Evolutionary conservation across 1,140 invertebrate genomes (phyloP).

Genomic region (Ips typographus): DNA sequence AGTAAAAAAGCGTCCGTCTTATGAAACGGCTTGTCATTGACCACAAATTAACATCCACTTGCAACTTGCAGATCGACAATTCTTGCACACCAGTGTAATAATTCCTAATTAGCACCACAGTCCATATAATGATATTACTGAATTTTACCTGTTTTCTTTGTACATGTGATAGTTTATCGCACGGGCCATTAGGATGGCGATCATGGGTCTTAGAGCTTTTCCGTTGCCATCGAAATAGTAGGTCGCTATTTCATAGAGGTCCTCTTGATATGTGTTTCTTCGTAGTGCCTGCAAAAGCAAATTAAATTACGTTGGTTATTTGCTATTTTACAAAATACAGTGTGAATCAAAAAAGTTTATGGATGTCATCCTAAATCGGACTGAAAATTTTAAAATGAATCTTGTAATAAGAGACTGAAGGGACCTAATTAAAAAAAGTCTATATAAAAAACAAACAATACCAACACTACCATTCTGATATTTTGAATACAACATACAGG

Average conservation of each 20-base stretch:
- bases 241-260: slow-evolving; percentile 83
- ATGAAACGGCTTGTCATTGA: slow-evolving; percentile 32
- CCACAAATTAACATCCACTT: slow-evolving; percentile 35
- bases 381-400: too few relatives aligned
- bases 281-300: slow-evolving; percentile 67
- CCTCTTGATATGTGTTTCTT: slow-evolving; percentile 74
- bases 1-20: slow-evolving; percentile 30
- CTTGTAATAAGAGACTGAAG: too few relatives aligned
- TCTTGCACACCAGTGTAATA: too few relatives aligned
- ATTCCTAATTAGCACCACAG: too few relatives aligned
- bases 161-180: slow-evolving; percentile 88
- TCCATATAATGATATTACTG: neutral
- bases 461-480: too few relatives aligned
- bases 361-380: too few relatives aligned
- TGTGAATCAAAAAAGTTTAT: too few relatives aligned
- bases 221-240: slow-evolving; percentile 98
- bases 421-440: too few relatives aligned
- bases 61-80: too few relatives aligned
- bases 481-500: too few relatives aligned
- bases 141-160: slow-evolving; percentile 72
- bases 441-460: too few relatives aligned
- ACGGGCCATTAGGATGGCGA: slow-evolving; percentile 87
- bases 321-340: too few relatives aligned
- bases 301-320: neutral
- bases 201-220: slow-evolving; percentile 91